Conservation (phyloP, 2,888 invertebrate species). For the Polydrusus pterygomalis region DNA sequence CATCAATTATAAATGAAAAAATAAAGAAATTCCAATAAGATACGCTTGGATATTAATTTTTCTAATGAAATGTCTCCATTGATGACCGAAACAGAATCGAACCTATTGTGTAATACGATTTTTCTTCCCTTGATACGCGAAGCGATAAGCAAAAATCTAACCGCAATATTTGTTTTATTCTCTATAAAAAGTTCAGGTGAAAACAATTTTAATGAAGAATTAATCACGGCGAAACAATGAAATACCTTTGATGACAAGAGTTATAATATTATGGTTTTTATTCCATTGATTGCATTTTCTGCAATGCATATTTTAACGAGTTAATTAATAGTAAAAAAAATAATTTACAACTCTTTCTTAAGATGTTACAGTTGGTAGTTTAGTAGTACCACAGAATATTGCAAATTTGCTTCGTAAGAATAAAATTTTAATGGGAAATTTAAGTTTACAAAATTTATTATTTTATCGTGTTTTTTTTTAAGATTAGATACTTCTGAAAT, state of each 20-base stretch:
- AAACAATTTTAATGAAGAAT: slow-evolving; percentile 11
- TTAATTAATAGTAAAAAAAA: background rate
- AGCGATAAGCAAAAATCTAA: background rate
- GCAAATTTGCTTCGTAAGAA: background rate
- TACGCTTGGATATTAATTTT: background rate
- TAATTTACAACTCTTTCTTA: background rate
- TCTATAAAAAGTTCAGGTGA: background rate
- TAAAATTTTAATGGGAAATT: background rate
- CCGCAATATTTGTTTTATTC: slow-evolving; percentile 5
- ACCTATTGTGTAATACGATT: background rate
- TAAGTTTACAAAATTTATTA: background rate
- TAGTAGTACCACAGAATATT: background rate
- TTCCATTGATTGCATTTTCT: background rate
- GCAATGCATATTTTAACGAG: background rate
- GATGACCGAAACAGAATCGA: background rate
- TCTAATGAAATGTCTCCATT: background rate
- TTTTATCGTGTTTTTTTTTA: background rate
- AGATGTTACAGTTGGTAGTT: background rate
- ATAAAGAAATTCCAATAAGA: background rate
- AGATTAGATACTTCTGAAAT: background rate
- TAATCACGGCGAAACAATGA: background rate
- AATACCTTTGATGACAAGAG: background rate
- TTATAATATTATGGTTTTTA: slow-evolving; percentile 1
- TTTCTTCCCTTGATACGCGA: background rate
- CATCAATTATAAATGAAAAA: background rate